Evolutionary conservation across 2,113 vertebrate species (phyloP).

Genomic region (Benitochromis conjunctus): DNA sequence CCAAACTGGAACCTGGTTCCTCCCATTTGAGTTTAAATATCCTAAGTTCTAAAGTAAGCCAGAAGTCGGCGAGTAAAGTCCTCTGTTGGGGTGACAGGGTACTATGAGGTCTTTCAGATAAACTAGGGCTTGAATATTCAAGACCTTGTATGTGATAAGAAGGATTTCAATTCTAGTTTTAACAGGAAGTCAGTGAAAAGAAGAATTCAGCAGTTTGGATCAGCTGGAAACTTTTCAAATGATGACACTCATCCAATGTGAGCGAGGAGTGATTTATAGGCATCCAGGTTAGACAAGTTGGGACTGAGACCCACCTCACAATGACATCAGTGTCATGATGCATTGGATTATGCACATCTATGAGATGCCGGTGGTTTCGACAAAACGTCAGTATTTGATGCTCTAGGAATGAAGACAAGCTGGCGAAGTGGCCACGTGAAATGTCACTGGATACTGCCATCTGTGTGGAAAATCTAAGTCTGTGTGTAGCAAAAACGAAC

Average conservation of each 20-base stretch:
- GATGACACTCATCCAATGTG: neutral
- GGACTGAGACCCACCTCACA: neutral
- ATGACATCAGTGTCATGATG: neutral
- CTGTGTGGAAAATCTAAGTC: neutral
- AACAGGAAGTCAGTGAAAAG: neutral
- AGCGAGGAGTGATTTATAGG: neutral
- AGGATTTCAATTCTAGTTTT: neutral
- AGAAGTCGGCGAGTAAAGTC: neutral
- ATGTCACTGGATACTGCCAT: neutral
- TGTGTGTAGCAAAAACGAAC: neutral
- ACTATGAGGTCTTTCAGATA: neutral
- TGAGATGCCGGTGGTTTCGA: neutral
- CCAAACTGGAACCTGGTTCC: neutral
- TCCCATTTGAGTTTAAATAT: neutral
- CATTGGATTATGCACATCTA: neutral
- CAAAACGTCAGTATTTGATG: neutral
- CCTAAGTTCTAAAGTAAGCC: neutral
- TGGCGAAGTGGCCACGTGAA: neutral
- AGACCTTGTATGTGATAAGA: neutral
- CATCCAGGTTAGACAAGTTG: neutral
- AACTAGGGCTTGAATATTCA: neutral
- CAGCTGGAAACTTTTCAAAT: neutral
- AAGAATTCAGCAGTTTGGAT: neutral
- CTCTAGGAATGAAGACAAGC: neutral
- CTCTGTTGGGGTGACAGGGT: neutral